Percentiles rank a stretch among this genome's conserved stretches.
Evolutionary conservation across 2,888 invertebrate species (phyloP).

Genomic region (Harmothoe impar): DNA sequence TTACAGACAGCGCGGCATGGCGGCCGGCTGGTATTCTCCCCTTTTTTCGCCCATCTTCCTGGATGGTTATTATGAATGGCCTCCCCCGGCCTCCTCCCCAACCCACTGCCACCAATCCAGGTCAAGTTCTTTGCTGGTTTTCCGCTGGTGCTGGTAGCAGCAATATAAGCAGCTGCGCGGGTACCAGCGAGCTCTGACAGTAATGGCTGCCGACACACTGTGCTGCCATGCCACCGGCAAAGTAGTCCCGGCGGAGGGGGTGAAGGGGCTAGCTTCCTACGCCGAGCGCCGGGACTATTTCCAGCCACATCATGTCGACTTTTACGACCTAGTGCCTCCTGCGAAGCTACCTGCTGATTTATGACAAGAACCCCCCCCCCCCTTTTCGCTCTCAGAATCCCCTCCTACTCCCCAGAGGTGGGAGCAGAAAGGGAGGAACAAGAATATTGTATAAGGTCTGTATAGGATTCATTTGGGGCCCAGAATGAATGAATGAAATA

Average conservation of each 20-base stretch:
- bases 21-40: not conserved
- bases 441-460: no score
- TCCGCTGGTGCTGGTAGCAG: slow-evolving; percentile 15
- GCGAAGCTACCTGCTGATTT: no score
- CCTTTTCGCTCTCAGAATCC: not conserved
- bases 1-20: not conserved
- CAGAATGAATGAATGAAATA: no score
- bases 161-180: not conserved
- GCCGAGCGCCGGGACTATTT: slow-evolving; percentile 5
- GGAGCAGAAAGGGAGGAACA: no score
- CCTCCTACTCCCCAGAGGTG: not conserved
- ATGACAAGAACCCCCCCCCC: not conserved
- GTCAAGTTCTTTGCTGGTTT: not conserved
- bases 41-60: slow-evolving; percentile 21
- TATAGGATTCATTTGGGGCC: no score
- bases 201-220: not conserved
- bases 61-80: not conserved
- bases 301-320: slow-evolving; percentile 10
- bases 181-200: not conserved
- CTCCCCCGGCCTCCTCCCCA: not conserved
- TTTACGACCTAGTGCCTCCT: not conserved
- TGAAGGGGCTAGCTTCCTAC: not conserved
- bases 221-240: not conserved
- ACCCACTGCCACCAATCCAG: not conserved
- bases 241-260: not conserved